Evolutionary conservation across 2,888 invertebrate genomes (phyloP), one percentile per base, ranked within the genome.

Genomic region (Heliconius ethilla): DNA sequence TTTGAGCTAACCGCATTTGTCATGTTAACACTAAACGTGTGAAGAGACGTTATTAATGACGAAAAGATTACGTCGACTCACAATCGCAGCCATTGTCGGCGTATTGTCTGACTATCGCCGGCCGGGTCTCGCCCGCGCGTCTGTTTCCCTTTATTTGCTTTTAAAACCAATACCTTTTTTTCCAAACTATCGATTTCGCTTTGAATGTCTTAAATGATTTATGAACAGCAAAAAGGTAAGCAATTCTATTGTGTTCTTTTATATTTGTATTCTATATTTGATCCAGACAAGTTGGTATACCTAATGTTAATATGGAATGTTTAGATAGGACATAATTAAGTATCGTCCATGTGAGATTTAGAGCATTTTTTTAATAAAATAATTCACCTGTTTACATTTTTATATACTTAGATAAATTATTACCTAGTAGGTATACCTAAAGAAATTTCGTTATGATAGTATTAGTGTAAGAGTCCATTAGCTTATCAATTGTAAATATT

Each of bases 21-120:
- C 93, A 93, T 92, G 92, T 93, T 94, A 92, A 91, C 93, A 91
- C 93, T 89, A 89, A 90, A 91, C 89, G 91, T 91, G 92, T 91
- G 92, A 93, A 93, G 91, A 89, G 89, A 88, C 86, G 87, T 92
- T 93, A 92, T 93, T 94, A 93, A 93, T 93, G 93, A 91, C 87
- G 86, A 86, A 86, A 88, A 89, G 92, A 92, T 93, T 91, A 91
- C 88, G 87, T 87, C 87, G 86, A 87, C 87, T 87, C 84, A 83
- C 88, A 85, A 89, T 90, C 92, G 89, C 89, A 84, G 84, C 86
- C 87, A 88, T 90, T 91, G 89, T 86, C 70, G 70, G 75, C 82
- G 80, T 78, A 79, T 78, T 76, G 67, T 77, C 73, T 59, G 75
- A 22, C n/a, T 25, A 70, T 78, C 76, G 81, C 76, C 78, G 73